phyloP scores from a whole-genome alignment of 2,888 invertebrate genomes.

The Lucinisca nassula region DNA sequence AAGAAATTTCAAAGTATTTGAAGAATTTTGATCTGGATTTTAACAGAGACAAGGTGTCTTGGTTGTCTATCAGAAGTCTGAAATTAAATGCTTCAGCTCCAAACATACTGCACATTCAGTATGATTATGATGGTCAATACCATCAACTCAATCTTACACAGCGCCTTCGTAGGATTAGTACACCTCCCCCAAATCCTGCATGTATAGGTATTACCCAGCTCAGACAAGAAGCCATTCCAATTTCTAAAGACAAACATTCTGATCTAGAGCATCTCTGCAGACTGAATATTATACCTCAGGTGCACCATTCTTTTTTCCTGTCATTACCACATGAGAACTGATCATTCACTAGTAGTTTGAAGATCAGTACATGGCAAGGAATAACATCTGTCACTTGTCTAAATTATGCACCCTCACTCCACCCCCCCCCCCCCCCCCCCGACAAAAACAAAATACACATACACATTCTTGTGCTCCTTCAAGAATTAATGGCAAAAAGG shows the following conservation, averaged over 20 bases:
- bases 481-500: no score
- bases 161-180: neutral
- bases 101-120: neutral
- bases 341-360: no score
- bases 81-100: neutral
- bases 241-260: neutral
- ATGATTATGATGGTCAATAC: neutral
- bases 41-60: neutral
- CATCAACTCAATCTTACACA: neutral
- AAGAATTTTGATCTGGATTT: conserved; percentile 15
- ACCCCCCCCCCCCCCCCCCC: no score
- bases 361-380: no score
- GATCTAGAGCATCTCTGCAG: neutral
- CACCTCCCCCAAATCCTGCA: neutral
- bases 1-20: neutral
- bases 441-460: no score
- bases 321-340: conserved; percentile 27
- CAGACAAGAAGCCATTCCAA: neutral
- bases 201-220: neutral
- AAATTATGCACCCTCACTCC: no score
- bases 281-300: conserved; percentile 26
- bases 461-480: no score
- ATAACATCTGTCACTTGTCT: no score
- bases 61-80: neutral
- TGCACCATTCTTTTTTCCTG: conserved; percentile 38